phyloP scores from a whole-genome alignment of 2,113 vertebrate species.

The Coregonus clupeaformis region DNA sequence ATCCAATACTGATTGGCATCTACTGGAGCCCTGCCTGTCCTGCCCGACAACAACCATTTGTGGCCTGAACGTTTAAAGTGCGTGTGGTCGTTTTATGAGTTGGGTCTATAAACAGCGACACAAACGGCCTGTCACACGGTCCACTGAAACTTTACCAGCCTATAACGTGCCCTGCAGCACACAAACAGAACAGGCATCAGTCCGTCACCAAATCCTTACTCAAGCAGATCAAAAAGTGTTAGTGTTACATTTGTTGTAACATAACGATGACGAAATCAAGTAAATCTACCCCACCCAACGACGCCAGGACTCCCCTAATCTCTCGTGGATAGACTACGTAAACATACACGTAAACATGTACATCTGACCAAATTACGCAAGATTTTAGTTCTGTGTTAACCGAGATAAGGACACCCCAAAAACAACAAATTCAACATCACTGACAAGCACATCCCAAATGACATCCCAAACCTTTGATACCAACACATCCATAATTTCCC shows the following conservation, averaged over 20 bases:
- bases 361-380: too few relatives aligned
- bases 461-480: not conserved
- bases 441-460: not conserved
- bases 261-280: too few relatives aligned
- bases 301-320: too few relatives aligned
- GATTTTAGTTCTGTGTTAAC: too few relatives aligned
- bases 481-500: not conserved
- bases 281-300: too few relatives aligned
- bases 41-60: not conserved
- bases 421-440: not conserved
- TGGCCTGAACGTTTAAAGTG: not conserved
- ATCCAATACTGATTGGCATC: constrained; percentile 6
- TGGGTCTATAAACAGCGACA: not conserved
- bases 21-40: not conserved
- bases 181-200: too few relatives aligned
- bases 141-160: not conserved
- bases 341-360: too few relatives aligned
- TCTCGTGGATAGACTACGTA: too few relatives aligned
- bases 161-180: not conserved
- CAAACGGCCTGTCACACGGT: not conserved
- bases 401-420: not conserved
- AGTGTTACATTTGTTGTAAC: too few relatives aligned
- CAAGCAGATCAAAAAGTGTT: too few relatives aligned
- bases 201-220: too few relatives aligned
- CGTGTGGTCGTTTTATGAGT: not conserved